Base-by-base conservation (phyloP, 2,113 vertebrate species). In the Gasterosteus nipponicus region DNA sequence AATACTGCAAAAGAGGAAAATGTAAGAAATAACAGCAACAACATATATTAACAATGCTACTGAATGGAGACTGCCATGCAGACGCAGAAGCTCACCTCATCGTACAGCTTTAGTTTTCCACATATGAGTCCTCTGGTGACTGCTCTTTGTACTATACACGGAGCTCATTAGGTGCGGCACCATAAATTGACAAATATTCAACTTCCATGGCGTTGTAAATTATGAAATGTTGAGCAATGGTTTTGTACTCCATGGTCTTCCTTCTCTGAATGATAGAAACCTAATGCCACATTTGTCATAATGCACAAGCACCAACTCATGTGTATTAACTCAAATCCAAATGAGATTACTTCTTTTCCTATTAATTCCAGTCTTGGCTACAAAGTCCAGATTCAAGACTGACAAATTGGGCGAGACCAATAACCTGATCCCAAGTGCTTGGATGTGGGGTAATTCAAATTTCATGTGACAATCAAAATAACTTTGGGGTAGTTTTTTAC, bases 61-160 rank as follows among this genome's bases (percentile, higher is more conserved):
- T 31, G 29, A 49, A 33, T 1, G 12, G 15, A 53, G 26, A 31
- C 6, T 33, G 19, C 75, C 9, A 64, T 3, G 0, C 5, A 11
- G 16, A 57, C 46, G 51, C 66, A 69, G 26, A n/a, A 1, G 38
- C 80, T 83, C 39, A 85, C 82, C 58, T 83, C 80, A 81, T 87
- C n/a, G 0, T 74, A 7, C 9, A 46, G 44, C 49, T n/a, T 41
- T 7, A 18, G 33, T 33, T 78, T 63, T 35, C 46, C 19, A 0
- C 26, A 3, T 26, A 22, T 2, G 1, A 22, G 3, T 5, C 26
- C 26, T 19, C 19, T 47, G n/a, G 2, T 11, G 47, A 42, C 42
- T 42, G 51, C 18, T 68, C 74, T 56, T 62, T 54, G 38, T n/a
- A 53, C 65, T 16, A 10, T 35, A 33, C 19, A 14, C 1, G 0